Base-by-base conservation (phyloP, 2,797 vertebrate species). In the Cichlasoma orientale region DNA sequence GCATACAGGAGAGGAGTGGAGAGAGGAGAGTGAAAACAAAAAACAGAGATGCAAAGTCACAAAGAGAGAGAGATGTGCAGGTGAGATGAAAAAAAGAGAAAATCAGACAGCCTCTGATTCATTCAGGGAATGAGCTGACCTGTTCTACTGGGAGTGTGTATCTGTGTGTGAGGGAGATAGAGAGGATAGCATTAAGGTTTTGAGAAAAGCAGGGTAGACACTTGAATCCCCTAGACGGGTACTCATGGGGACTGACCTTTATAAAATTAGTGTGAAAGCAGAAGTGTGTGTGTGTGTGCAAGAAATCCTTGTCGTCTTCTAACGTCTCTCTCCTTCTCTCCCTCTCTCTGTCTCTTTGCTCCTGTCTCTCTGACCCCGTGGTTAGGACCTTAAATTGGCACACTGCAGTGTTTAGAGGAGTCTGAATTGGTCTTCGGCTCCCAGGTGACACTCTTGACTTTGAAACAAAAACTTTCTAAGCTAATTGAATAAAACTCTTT, bases 351-450 rank as follows among this genome's bases (percentile, higher is more conserved):
- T 11, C 25, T 73, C 25, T 86, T 73, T 72, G 41, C 70, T 70
- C 54, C 81, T 63, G 84, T 85, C 83, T 82, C 71, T 81, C 63
- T 90, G 88, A 93, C 91, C 86, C 41, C 27, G 3, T 83, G 92
- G 86, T 91, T 82, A 92, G 83, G 80, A 82, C 88, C 76, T 73
- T 91, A 92, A 92, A 94, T 93, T 92, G 91, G 84, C 87, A 80
- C 85, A 72, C 78, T 83, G 86, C 82, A 74, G 84, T 77, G 82
- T 90, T 77, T 68, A 82, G 79, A 87, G 78, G 77, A 86, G 78
- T 77, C 63, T 82, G 86, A 85, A 87, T 87, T 80, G 88, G 83
- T 77, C 75, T 80, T 80, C 18, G 6, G 78, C 57, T 92, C 88
- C 84, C 89, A 31, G 77, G 88, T 81, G 93, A 91, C 88, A 74